Evolutionary conservation across 2,888 invertebrate species (phyloP), one percentile per base, ranked within the genome.

Genomic region (Aphodius sticticus): DNA sequence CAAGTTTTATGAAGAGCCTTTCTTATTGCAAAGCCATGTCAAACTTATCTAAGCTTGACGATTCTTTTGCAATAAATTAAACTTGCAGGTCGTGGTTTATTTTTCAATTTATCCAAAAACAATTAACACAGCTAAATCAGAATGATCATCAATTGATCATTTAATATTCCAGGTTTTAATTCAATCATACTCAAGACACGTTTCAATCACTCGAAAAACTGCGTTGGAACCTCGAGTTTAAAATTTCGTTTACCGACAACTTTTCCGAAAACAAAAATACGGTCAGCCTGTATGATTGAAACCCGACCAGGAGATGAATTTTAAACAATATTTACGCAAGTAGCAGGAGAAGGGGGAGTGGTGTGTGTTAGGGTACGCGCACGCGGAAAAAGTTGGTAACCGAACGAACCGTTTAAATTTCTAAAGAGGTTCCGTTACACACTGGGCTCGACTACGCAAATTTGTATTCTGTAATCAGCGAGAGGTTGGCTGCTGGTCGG

Each of bases 401-500:
- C 74, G 35, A 74, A 71, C 71, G 71, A 71, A 37, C 74, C 74
- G 74, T 77, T 79, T 78, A 80, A 80, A 80, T 80, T 80, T 80
- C 76, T 78, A 79, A 79, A 77, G 79, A 76, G 81, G 78, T 74
- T 76, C 78, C 76, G 77, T 70, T 80, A 74, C 76, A 71, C 80
- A 78, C 69, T 26, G 77, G 76, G n/a, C 53, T 70, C 70, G 81
- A 77, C 81, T 79, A 81, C 81, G 81, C 81, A 81, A 81, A 81
- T 81, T 81, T 81, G 81, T 81, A 79, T 79, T 81, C 81, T 79
- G 81, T 81, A 81, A 81, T 81, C 81, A 81, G 81, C 81, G 77
- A 71, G 26, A 9, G 9, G 53, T 53, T 53, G 53, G 53, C 12
- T 35, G 35, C n/a, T 35, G 12, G 71, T 14, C 7, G 15, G 35